These are phyloP conservation scores for Phrynocephalus guinanensis DNA, from an alignment of 2,797 vertebrate genomes.

Conservation along the genomic window DNA sequence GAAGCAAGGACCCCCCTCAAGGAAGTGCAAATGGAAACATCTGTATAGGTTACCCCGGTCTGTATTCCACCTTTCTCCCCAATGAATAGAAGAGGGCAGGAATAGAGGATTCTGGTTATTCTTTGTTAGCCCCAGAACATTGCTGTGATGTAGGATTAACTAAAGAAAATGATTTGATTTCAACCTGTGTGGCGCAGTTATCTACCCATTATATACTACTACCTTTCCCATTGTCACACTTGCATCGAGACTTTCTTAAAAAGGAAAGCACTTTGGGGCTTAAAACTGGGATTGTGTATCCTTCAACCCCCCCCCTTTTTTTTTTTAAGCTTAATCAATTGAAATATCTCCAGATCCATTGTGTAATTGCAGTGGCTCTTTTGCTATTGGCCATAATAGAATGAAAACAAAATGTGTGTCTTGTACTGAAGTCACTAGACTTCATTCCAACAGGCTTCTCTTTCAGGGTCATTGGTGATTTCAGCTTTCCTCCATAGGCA, in stretches of 20 bases:
- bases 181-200: too few relatives aligned
- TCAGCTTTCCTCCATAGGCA: background rate
- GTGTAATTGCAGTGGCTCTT: fast-evolving
- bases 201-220: background rate
- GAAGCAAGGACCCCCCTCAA: background rate
- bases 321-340: background rate
- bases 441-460: background rate
- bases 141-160: background rate
- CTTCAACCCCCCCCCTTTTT: background rate
- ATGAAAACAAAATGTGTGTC: background rate
- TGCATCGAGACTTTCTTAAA: background rate
- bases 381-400: background rate
- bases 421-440: background rate
- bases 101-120: background rate
- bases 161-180: background rate
- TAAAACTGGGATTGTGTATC: fast-evolving
- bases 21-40: background rate
- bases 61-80: background rate
- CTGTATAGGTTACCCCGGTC: background rate
- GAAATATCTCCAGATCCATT: background rate
- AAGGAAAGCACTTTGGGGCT: too few relatives aligned
- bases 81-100: background rate
- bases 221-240: background rate
- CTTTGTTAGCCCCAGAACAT: background rate
- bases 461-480: too few relatives aligned